A percentile compares a stretch with the other conserved stretches of the same genome.
Evolutionary conservation across 1,140 invertebrate species (phyloP).

Genomic region (Papilio machaon): DNA sequence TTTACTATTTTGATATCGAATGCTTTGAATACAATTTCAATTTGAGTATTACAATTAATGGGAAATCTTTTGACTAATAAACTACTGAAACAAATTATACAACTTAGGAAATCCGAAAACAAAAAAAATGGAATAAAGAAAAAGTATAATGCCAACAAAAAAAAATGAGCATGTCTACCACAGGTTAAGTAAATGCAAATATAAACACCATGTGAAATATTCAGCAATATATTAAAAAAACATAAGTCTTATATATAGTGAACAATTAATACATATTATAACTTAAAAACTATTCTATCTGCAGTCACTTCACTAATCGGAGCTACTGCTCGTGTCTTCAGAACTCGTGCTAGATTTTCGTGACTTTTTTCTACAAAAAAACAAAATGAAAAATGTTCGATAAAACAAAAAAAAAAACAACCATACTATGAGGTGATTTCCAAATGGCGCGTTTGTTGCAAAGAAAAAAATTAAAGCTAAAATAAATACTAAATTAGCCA

Average conservation of each 20-base stretch:
- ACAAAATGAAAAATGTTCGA: conserved; percentile 67
- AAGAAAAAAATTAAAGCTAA: conserved; percentile 54
- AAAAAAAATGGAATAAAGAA: not conserved
- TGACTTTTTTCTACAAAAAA: conserved; percentile 80
- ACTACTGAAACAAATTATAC: conserved; percentile 1
- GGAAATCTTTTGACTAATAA: not conserved
- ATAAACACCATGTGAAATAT: conserved; percentile 38
- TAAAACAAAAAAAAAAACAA: conserved; percentile 52
- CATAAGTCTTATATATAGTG: conserved; percentile 42
- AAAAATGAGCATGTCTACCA: conserved; percentile 14
- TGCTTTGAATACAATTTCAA: not conserved
- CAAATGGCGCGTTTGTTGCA: conserved; percentile 29
- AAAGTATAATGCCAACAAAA: conserved; percentile 28
- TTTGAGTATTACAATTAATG: not conserved
- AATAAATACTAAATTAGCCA: conserved; percentile 52
- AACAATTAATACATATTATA: conserved; percentile 57
- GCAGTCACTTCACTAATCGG: conserved; percentile 71
- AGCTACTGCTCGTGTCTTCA: conserved; percentile 77
- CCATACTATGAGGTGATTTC: conserved; percentile 36
- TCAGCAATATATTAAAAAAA: conserved; percentile 45
- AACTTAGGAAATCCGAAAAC: not conserved
- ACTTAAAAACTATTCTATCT: conserved; percentile 62
- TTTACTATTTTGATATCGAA: not conserved
- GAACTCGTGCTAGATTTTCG: conserved; percentile 80
- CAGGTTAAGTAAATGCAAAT: conserved; percentile 40